Evolutionary conservation across 2,797 vertebrate genomes (phyloP), one percentile per base, ranked within the genome.

Genomic region (Cynopterus sphinx): DNA sequence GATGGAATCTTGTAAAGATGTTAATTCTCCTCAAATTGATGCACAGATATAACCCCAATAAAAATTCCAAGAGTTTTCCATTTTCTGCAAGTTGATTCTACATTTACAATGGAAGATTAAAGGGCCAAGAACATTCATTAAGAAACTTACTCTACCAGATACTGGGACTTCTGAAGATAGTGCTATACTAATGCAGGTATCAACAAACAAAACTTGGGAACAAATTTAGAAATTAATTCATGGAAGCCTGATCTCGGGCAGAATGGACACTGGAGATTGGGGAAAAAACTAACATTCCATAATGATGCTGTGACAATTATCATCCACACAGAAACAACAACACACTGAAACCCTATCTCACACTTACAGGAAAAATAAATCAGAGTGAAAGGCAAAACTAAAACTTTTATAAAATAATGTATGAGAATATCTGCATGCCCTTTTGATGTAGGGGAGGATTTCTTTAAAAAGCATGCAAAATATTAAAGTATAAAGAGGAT

Each of bases 11-110:
- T 28, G 9, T 79, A 77, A 82, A 81, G 65, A 46, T 86, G 51
- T 78, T 78, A 82, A 86, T 90, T 92, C 16, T 57, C 39, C 26
- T 61, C 17, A 93, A 78, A 91, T 0, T 49, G 31, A 91, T 46
- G 15, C 26, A 81, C 10, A 89, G 51, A 83, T 65, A 28, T 26
- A 73, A 57, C 85, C n/a, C 28, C 78, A 93, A 90, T 92, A 70
- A 96, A 93, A 95, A 79, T 46, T 67, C 11, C n/a, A 68, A 70
- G 9, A 70, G 31, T 46, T 70, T 90, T 94, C 74, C 36, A 93
- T 88, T 91, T 70, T 92, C 12, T 94, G 36, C 33, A 94, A 92
- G 46, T 8, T 33, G 33, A 82, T 85, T 86, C 49, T 96, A 94
- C 87, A 53, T 73, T 91, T 83, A 12, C 51, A 79, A 86, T 0